Evolutionary conservation across 2,113 vertebrate genomes (phyloP).

Genomic region (Cephalopterus ornatus): DNA sequence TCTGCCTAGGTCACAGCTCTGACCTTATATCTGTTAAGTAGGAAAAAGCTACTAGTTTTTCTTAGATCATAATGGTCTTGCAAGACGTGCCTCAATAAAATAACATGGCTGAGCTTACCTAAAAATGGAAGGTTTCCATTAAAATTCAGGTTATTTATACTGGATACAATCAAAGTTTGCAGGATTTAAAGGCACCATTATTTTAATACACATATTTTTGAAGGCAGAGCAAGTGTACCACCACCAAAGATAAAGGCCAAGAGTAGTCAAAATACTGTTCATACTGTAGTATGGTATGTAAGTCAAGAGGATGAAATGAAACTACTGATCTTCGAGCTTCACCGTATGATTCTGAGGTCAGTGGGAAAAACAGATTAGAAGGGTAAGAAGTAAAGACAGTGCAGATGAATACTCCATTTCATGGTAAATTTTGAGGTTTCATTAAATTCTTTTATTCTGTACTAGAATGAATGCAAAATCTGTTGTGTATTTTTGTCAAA

Average conservation of each 20-base stretch:
- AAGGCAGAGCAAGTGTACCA: background rate
- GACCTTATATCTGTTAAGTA: background rate
- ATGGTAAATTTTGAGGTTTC: background rate
- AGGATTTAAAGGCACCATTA: background rate
- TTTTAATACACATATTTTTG: background rate
- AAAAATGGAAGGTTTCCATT: background rate
- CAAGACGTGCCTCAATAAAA: background rate
- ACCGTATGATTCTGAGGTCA: background rate
- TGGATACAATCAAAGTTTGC: background rate
- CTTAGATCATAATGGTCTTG: background rate
- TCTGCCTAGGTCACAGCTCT: background rate
- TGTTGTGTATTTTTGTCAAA: background rate
- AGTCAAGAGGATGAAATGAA: background rate
- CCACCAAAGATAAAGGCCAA: background rate
- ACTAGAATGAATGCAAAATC: background rate
- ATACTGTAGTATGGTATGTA: background rate
- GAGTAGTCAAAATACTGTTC: background rate
- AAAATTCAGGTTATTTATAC: background rate
- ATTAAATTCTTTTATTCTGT: background rate
- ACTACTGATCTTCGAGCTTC: background rate
- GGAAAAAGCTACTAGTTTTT: background rate
- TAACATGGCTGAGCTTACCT: background rate
- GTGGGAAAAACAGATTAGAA: background rate
- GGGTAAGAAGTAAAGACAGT: background rate
- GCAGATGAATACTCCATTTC: background rate